A percentile compares a stretch with the other conserved stretches of the same genome.
Evolutionary conservation across 1,140 invertebrate genomes (phyloP).

Genomic region (Atta cephalotes): DNA sequence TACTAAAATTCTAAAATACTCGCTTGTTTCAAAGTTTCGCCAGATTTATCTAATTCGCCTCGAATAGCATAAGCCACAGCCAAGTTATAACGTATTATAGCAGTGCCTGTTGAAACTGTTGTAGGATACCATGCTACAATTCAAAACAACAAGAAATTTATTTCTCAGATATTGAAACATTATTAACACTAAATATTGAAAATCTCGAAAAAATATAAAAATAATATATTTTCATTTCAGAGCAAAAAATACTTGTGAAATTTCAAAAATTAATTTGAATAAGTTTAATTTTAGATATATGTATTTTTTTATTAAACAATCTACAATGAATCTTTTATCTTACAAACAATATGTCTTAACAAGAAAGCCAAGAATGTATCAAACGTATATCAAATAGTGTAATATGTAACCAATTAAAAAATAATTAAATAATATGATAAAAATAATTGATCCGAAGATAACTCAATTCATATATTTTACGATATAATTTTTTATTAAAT

Average conservation of each 20-base stretch:
- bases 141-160: constrained; percentile 31
- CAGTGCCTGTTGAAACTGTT: constrained; percentile 88
- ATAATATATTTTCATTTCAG: neutral
- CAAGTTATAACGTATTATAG: constrained; percentile 93
- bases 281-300: neutral
- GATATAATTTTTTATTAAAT: no score
- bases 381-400: no score
- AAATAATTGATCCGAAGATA: no score
- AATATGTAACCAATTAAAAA: no score
- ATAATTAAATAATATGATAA: no score
- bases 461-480: no score
- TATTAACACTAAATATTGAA: neutral
- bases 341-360: no score
- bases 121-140: constrained; percentile 90
- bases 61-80: constrained; percentile 92
- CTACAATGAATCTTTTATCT: no score
- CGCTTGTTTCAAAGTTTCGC: constrained; percentile 89
- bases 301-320: neutral
- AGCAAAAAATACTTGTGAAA: neutral
- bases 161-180: constrained; percentile 9
- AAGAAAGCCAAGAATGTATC: no score
- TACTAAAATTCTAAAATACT: constrained; percentile 24
- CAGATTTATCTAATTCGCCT: constrained; percentile 92
- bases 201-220: neutral
- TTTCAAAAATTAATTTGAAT: neutral